phyloP scores from a whole-genome alignment of 2,888 invertebrate species.

The Dynastes hyllus region DNA sequence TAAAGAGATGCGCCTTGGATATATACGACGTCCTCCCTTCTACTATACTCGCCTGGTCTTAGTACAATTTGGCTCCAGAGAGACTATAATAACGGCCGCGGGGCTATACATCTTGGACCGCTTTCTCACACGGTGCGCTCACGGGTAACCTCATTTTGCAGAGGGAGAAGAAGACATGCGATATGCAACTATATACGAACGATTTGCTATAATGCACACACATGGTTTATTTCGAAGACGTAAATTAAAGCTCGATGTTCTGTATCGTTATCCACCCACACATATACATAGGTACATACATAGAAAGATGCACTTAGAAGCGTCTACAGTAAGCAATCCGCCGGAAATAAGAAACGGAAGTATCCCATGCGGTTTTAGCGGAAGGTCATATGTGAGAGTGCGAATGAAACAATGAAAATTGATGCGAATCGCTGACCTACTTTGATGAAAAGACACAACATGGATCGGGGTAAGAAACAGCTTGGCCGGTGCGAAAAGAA shows the following conservation, averaged over 20 bases:
- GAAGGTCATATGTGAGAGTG: constrained; percentile 52
- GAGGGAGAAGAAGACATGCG: constrained; percentile 59
- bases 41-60: constrained; percentile 62
- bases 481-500: not conserved
- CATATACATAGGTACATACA: no score
- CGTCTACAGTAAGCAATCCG: not conserved
- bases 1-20: constrained; percentile 65
- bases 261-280: constrained; percentile 4
- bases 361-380: not conserved
- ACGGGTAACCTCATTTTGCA: constrained; percentile 68
- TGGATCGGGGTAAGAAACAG: not conserved
- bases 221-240: constrained; percentile 48
- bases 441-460: constrained; percentile 29
- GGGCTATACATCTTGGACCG: constrained; percentile 70
- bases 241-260: constrained; percentile 4
- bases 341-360: constrained; percentile 35
- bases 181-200: constrained; percentile 60
- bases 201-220: not conserved
- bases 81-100: constrained; percentile 70
- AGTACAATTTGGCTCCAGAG: constrained; percentile 71
- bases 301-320: not conserved
- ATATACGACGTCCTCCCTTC: constrained; percentile 70
- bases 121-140: constrained; percentile 70
- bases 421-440: constrained; percentile 46
- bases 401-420: constrained; percentile 13